Evolutionary conservation across 2,113 vertebrate species (phyloP).

Genomic region (Dendrocopos noguchii): DNA sequence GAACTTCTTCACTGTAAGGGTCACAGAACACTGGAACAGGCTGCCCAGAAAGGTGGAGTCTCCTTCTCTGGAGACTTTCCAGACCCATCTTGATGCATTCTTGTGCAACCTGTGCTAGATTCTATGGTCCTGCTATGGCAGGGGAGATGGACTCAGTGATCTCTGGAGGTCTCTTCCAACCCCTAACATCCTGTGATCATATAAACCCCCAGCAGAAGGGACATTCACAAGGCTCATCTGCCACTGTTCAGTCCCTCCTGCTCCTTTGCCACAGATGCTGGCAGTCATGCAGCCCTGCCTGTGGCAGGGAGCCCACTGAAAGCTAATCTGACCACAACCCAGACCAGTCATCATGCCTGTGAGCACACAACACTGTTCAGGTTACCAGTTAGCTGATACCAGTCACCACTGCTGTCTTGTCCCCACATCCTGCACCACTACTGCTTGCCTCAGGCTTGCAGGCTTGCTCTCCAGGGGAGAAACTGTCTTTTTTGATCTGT

Average conservation of each 20-base stretch:
- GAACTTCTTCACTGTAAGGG: no score
- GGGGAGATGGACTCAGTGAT: no score
- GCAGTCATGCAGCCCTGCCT: not conserved
- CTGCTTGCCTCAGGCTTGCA: not conserved
- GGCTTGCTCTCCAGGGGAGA: not conserved
- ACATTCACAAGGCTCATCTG: not conserved
- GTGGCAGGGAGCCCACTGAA: accelerated
- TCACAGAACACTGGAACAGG: no score
- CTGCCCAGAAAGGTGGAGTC: no score
- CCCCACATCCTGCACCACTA: accelerated
- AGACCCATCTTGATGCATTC: no score
- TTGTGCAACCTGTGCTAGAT: no score
- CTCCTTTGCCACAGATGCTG: accelerated
- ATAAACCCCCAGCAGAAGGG: not conserved
- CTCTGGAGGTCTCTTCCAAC: no score
- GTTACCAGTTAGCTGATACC: not conserved
- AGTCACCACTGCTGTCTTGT: not conserved
- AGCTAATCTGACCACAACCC: not conserved
- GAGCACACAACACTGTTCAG: accelerated
- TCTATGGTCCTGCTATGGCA: no score
- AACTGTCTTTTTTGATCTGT: not conserved
- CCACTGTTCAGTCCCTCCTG: not conserved
- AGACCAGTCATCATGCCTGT: accelerated
- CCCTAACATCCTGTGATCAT: no score
- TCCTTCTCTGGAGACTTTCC: no score